phyloP scores from a whole-genome alignment of 1,140 invertebrate species.

The Chrysoperla carnea region DNA sequence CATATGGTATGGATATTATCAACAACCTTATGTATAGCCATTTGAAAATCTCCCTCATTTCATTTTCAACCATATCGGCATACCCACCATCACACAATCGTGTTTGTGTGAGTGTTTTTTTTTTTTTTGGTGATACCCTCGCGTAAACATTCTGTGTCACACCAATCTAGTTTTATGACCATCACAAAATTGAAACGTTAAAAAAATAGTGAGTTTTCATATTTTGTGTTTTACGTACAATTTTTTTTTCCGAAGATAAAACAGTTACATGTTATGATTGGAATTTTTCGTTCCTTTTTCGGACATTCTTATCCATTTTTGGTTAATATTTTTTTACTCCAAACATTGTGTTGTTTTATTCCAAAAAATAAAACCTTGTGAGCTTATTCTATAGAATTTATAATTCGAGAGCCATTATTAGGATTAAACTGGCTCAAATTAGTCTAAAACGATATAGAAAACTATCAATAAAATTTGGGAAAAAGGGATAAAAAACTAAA shows the following conservation, averaged over 20 bases:
- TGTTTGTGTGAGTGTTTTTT: too few species aligned
- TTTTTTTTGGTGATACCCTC: not conserved
- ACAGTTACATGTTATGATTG: constrained; percentile 2
- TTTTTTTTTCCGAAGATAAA: constrained; percentile 3
- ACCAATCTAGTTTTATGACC: constrained; percentile 1
- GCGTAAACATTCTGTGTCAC: not conserved
- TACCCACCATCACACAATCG: not conserved
- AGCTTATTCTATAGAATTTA: too few species aligned
- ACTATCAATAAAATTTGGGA: too few species aligned
- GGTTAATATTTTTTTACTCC: too few species aligned
- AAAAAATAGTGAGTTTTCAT: not conserved
- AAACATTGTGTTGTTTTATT: too few species aligned
- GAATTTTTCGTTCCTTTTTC: constrained; percentile 4
- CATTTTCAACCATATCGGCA: not conserved
- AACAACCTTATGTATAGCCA: not conserved
- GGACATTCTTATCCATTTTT: constrained; percentile 1
- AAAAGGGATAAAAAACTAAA: too few species aligned
- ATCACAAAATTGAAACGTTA: constrained; percentile 1
- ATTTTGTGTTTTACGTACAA: too few species aligned
- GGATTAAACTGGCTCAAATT: too few species aligned
- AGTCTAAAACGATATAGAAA: too few species aligned
- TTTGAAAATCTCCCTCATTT: not conserved
- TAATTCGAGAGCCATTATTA: too few species aligned
- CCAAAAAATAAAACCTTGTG: too few species aligned
- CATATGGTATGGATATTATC: not conserved